A percentile compares a stretch with the other conserved stretches of the same genome.
phyloP scores from a whole-genome alignment of 2,113 vertebrate species.

The Phocoena phocoena region DNA sequence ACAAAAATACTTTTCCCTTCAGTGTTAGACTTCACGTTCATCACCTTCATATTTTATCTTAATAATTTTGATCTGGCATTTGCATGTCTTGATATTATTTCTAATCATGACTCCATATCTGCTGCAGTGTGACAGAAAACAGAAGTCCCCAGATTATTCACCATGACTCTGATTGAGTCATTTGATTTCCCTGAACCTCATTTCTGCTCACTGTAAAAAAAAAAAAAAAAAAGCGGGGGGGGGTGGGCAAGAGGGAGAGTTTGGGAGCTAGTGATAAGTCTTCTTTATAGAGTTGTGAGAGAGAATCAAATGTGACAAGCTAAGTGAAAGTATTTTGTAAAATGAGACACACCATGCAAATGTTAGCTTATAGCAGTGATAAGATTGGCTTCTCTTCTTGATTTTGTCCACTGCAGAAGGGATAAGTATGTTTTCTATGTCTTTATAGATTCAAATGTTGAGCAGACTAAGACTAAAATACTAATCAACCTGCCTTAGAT shows the following conservation, averaged over 20 bases:
- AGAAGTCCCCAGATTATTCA: conserved; percentile 58
- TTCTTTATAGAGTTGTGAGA: background rate
- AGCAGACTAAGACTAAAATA: conserved; percentile 38
- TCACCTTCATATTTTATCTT: conserved; percentile 7
- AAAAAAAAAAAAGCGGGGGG: background rate
- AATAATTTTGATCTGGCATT: conserved; percentile 9
- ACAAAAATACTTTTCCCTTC: background rate
- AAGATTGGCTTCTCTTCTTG: background rate
- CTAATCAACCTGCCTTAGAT: background rate
- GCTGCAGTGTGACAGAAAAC: conserved; percentile 54
- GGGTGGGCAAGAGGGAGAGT: background rate
- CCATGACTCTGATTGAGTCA: conserved; percentile 23
- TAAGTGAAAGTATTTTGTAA: background rate
- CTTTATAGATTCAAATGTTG: conserved; percentile 24
- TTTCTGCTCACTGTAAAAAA: conserved; percentile 33
- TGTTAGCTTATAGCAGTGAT: background rate
- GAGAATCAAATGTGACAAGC: background rate
- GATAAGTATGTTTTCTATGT: background rate
- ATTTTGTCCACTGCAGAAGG: background rate
- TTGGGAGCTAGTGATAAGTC: background rate
- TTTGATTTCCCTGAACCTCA: conserved; percentile 51
- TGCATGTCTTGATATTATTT: conserved; percentile 22
- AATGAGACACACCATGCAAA: background rate
- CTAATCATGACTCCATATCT: conserved; percentile 28
- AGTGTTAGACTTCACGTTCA: background rate